phyloP scores from a whole-genome alignment of 1,140 invertebrate species.

The Macrobrachium rosenbergii region DNA sequence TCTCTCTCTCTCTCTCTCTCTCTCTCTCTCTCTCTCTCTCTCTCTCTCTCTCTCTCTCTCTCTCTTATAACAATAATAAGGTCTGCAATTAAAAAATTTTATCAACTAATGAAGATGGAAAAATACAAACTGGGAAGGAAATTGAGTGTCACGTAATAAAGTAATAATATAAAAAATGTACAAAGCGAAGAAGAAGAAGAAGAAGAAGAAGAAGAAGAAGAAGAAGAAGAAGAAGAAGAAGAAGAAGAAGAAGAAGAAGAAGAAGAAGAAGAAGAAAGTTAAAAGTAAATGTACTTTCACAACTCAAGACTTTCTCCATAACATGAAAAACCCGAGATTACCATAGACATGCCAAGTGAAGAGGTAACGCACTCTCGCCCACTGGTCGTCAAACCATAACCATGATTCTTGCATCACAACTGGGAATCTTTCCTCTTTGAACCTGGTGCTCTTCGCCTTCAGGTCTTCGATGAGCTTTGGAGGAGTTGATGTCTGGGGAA shows the following conservation, averaged over 20 bases:
- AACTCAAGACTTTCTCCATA: background rate
- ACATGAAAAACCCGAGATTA: background rate
- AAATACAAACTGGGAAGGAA: too few species aligned
- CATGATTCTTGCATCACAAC: background rate
- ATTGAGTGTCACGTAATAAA: too few species aligned
- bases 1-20: too few species aligned
- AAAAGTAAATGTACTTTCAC: background rate
- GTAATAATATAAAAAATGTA: too few species aligned
- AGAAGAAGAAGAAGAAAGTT: background rate
- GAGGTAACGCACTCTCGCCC: slow-evolving; percentile 26
- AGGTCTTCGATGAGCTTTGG: slow-evolving; percentile 19
- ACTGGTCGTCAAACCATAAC: background rate
- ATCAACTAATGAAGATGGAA: too few species aligned
- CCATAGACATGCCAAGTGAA: slow-evolving; percentile 42
- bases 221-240: too few species aligned
- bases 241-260: background rate
- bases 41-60: too few species aligned
- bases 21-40: too few species aligned
- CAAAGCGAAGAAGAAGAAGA: too few species aligned
- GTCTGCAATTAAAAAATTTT: too few species aligned
- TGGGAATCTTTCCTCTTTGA: background rate
- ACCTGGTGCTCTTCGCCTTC: background rate
- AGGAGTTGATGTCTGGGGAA: slow-evolving; percentile 18
- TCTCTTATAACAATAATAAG: too few species aligned
- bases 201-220: too few species aligned